phyloP scores from a whole-genome alignment of 2,797 vertebrate genomes.

The Bufotes viridis region DNA sequence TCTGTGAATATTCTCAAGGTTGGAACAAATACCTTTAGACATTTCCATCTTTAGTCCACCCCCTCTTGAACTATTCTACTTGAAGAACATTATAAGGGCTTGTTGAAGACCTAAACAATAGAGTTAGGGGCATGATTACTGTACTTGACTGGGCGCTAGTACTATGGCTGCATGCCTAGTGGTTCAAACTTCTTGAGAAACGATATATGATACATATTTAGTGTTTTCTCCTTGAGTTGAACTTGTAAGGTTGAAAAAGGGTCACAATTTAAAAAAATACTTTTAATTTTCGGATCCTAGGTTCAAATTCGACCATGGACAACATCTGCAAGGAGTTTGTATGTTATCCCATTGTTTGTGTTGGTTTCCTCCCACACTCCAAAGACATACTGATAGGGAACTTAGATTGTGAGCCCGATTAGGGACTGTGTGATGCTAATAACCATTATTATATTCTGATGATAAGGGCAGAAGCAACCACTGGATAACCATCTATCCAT shows the following conservation, averaged over 20 bases:
- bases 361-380: no score
- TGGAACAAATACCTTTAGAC: conserved; percentile 50
- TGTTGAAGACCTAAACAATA: conserved; percentile 48
- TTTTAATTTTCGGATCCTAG: no score
- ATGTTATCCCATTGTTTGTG: no score
- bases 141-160: conserved; percentile 53
- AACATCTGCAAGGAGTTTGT: no score
- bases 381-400: no score
- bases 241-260: background rate
- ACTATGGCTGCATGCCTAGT: conserved; percentile 39
- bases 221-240: background rate
- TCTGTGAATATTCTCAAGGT: conserved; percentile 58
- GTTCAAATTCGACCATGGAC: no score
- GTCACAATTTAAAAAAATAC: background rate
- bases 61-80: conserved; percentile 52
- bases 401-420: no score
- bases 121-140: conserved; percentile 22
- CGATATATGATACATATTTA: conserved; percentile 35
- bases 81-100: conserved; percentile 40
- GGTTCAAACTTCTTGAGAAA: conserved; percentile 30
- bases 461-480: background rate
- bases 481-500: background rate
- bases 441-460: background rate
- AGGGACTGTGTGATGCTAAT: no score
- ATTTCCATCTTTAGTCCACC: conserved; percentile 32